Conservation (phyloP, 1,140 invertebrate genomes). For the Elymnias hypermnestra region DNA sequence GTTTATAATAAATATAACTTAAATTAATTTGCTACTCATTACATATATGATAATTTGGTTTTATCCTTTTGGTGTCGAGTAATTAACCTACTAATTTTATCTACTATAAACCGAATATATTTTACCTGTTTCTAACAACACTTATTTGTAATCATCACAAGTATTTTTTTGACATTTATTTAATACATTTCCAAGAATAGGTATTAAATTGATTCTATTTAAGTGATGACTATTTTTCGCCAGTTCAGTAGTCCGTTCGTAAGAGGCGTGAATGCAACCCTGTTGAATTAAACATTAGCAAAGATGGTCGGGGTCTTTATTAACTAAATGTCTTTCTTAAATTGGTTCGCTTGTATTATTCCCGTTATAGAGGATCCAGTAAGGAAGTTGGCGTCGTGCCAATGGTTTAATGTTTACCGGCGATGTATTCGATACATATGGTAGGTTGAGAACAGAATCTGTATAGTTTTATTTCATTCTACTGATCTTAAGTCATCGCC, state of each 20-base stretch:
- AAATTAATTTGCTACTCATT: too few relatives aligned
- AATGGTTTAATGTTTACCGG: conserved; percentile 24
- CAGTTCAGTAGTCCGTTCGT: conserved; percentile 4
- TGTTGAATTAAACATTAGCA: conserved; percentile 44
- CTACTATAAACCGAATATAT: too few relatives aligned
- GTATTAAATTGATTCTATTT: too few relatives aligned
- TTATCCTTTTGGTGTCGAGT: too few relatives aligned
- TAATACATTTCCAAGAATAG: too few relatives aligned
- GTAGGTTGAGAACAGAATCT: conserved; percentile 11
- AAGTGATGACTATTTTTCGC: conserved; percentile 1
- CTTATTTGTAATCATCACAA: too few relatives aligned
- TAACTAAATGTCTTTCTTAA: conserved; percentile 27
- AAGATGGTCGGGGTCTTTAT: conserved; percentile 21
- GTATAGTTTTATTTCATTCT: conserved; percentile 36
- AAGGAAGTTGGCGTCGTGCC: conserved; percentile 45
- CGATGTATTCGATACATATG: conserved; percentile 17
- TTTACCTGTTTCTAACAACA: too few relatives aligned
- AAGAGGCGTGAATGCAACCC: conserved; percentile 24
- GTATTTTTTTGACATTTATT: too few relatives aligned
- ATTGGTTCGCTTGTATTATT: conserved; percentile 23
- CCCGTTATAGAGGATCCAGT: conserved; percentile 39
- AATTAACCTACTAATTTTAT: too few relatives aligned
- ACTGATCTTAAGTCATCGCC: conserved; percentile 26
- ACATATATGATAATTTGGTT: too few relatives aligned
- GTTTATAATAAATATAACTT: too few relatives aligned